These are phyloP conservation scores for Gallinago undulata DNA, from an alignment of 2,113 vertebrate species.

Conservation along the genomic window DNA sequence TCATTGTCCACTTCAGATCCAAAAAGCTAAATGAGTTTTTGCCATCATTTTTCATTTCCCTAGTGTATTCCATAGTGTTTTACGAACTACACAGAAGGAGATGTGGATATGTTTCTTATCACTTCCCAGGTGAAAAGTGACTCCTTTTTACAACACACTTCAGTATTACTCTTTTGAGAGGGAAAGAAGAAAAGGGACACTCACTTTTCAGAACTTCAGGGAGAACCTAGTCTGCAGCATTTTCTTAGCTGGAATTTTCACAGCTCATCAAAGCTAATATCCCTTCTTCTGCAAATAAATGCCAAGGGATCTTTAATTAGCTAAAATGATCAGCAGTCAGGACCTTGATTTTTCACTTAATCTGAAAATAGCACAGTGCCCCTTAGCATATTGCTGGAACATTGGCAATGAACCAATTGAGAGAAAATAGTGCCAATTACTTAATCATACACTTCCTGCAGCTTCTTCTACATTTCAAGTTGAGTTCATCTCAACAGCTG, in stretches of 20 bases:
- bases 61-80: not conserved
- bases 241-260: not conserved
- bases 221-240: not conserved
- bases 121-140: not conserved
- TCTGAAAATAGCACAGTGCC: constrained; percentile 50
- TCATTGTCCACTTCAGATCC: not conserved
- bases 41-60: not conserved
- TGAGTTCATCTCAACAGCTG: constrained; percentile 39
- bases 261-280: constrained; percentile 23
- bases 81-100: not conserved
- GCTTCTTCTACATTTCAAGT: not conserved
- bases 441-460: constrained; percentile 42
- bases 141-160: not conserved
- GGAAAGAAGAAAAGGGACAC: not conserved
- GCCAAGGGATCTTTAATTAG: constrained; percentile 44
- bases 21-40: not conserved
- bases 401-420: not conserved
- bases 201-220: not conserved
- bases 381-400: constrained; percentile 9
- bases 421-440: constrained; percentile 12
- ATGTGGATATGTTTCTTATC: not conserved
- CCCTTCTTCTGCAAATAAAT: constrained; percentile 33
- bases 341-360: constrained; percentile 57
- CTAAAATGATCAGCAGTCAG: constrained; percentile 30
- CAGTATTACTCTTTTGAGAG: not conserved